Base-by-base conservation (phyloP, 1,140 invertebrate species). In the Halictus rubicundus region DNA sequence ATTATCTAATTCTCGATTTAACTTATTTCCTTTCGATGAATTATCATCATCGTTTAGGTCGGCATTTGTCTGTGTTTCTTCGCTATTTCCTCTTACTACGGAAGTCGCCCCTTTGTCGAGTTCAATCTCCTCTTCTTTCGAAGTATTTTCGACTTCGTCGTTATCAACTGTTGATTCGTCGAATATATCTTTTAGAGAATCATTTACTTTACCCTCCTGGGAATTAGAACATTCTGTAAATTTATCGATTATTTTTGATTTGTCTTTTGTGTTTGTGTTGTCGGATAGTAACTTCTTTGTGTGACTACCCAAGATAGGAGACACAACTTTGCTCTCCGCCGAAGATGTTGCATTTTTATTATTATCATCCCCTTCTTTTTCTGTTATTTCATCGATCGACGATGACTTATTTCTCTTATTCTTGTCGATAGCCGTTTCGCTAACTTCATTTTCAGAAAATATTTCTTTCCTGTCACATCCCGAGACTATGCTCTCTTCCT, bases 401-500 rank as follows among this genome's bases (percentile, higher is more conserved):
- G 8, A 14, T 37, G 27, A 8, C 25, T 74, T 12, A 1, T 59
- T 66, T 25, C 42, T 42, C 23, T 42, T 32, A 8, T 64, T 64
- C 3, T 83, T 46, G 65, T 76, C n/a, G 12, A 8, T 4, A 16
- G 52, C 46, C 2, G 0, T 42, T 21, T 64, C 12, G 3, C 1
- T 25, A 37, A 0, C 5, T 16, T 88, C 84, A 39, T 81, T 54
- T 3, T 27, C 77, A n/a, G 87, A 89, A 86, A 91, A 90, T 71
- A 91, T 88, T 75, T 89, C 64, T 0, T 86, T 82, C 27, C 73
- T 89, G 60, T 90, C 89, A 64, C 87, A 90, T 12, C 89, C 89
- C 0, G 90, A 91, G 2, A 88, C 79, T 16, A 78, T 19, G 1
- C 70, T 82, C 21, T 54, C 49, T 49, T 49, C 57, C 0, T 60